phyloP scores from a whole-genome alignment of 1,140 invertebrate genomes.

The Trinorchestia longiramus region DNA sequence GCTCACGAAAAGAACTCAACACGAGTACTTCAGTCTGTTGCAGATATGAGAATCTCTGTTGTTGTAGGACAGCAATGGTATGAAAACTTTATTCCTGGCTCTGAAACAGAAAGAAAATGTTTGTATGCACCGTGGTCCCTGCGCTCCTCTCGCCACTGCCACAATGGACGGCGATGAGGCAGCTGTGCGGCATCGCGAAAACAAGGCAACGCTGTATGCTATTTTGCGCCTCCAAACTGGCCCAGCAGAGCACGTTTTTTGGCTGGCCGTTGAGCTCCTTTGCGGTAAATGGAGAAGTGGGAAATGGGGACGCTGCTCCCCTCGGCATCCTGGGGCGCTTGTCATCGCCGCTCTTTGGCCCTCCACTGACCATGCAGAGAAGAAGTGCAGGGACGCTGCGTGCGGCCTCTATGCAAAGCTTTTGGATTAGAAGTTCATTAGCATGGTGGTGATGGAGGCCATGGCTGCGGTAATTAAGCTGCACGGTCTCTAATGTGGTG shows the following conservation, averaged over 20 bases:
- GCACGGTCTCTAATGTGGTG: too few species aligned
- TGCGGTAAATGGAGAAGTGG: slow-evolving; percentile 7
- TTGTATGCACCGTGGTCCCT: background rate
- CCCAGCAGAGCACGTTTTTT: background rate
- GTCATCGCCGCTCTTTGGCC: background rate
- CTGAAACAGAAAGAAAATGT: background rate
- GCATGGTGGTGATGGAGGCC: too few species aligned
- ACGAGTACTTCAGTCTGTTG: background rate
- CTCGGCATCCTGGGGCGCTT: background rate
- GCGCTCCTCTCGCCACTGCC: background rate
- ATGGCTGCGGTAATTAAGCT: too few species aligned
- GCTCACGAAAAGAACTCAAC: background rate
- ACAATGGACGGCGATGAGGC: background rate
- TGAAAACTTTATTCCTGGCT: background rate
- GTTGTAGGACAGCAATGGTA: background rate
- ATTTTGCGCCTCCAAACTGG: background rate
- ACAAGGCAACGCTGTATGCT: background rate
- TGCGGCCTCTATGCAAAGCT: too few species aligned
- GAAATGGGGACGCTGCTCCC: background rate
- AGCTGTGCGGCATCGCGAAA: background rate
- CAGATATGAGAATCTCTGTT: background rate
- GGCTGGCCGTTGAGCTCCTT: background rate
- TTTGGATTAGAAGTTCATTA: too few species aligned
- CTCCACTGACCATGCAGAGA: background rate
- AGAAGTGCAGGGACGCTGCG: background rate